Evolutionary conservation across 2,888 invertebrate genomes (phyloP), one percentile per base, ranked within the genome.

Genomic region (Punctoribates punctum): DNA sequence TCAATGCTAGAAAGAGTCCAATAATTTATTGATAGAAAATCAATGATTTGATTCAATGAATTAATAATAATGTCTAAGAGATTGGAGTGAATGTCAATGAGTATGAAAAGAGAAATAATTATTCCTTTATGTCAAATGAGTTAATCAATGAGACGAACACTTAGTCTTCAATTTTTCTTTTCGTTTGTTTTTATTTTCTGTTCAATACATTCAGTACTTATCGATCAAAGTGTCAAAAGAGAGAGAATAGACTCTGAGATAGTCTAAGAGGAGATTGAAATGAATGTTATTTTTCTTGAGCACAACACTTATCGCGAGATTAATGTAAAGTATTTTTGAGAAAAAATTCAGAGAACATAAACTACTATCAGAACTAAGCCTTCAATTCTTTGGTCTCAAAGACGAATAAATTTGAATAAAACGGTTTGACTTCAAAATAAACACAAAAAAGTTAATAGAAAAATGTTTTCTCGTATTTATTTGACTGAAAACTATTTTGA

Each of bases 31-130:
- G 51, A 51, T 51, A 51, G 51, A 51, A n/a, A 51, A 51, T n/a
- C 51, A 51, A 51, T 51, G 51, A 51, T 51, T 51, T 51, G 51
- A 51, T 51, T 51, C 51, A 51, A 20, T 51, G 51, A 51, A 51
- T 51, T 20, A 51, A 20, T 51, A 51, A 51, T 17, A 42, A 42
- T 9, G 42, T 42, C 13, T 42, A 42, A 42, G 42, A 42, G 42
- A 42, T 42, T 42, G 42, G 1, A 42, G 42, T 42, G 42, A 42
- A 42, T 42, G 42, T 42, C 42, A 42, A 13, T 13, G 9, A 5
- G 42, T 13, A 9, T 42, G 42, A 42, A 42, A 42, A 42, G 42
- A 42, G 42, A 42, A 42, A 42, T 42, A 42, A 42, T 42, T 42
- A 42, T 11, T 42, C 13, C 13, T 42, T 42, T 42, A 42, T 42